phyloP scores from a whole-genome alignment of 2,888 invertebrate genomes.

The Amiota mariae region DNA sequence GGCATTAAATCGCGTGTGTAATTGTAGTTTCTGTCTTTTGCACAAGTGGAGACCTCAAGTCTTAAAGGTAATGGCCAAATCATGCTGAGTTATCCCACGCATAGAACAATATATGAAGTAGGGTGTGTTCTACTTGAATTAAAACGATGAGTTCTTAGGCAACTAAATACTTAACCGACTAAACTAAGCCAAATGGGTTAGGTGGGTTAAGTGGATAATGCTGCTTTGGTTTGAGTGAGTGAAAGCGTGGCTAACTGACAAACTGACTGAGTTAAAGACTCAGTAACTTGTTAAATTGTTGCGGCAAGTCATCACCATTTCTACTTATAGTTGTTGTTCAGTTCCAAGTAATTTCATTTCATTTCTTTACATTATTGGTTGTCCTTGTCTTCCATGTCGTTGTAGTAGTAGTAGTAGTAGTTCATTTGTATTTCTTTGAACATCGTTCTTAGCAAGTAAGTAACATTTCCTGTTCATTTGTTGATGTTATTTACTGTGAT shows the following conservation, averaged over 20 bases:
- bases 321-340: not conserved
- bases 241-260: constrained; percentile 4
- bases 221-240: not conserved
- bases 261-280: constrained; percentile 5
- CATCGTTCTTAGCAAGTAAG: too few relatives aligned
- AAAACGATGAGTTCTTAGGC: not conserved
- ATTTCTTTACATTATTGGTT: too few relatives aligned
- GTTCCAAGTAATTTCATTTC: too few relatives aligned
- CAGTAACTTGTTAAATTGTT: constrained; percentile 21
- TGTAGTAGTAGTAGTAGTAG: too few relatives aligned
- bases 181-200: not conserved
- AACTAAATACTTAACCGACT: not conserved
- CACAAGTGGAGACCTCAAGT: not conserved
- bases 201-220: not conserved
- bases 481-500: too few relatives aligned
- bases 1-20: constrained; percentile 29
- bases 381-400: too few relatives aligned
- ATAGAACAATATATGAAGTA: not conserved
- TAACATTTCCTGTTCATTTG: too few relatives aligned
- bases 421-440: too few relatives aligned
- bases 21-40: constrained; percentile 19
- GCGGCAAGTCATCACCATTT: constrained; percentile 14
- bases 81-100: not conserved
- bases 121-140: not conserved
- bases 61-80: not conserved